phyloP scores from a whole-genome alignment of 2,888 invertebrate species.

The Pocota personata region DNA sequence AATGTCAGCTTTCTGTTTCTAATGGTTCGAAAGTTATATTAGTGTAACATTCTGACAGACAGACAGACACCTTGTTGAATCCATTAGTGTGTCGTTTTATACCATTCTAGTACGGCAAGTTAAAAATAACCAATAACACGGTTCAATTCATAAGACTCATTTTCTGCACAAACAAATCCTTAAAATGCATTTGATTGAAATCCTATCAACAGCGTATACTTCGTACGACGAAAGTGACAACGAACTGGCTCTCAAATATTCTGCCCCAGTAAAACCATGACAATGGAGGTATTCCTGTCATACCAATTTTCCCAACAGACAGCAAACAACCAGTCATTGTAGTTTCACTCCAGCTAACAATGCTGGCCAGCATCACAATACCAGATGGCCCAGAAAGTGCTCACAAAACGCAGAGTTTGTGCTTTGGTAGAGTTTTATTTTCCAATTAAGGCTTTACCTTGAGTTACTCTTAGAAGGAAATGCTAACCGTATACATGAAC shows the following conservation, averaged over 20 bases:
- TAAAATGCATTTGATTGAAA: not conserved
- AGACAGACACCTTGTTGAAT: too few relatives aligned
- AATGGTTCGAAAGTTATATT: too few relatives aligned
- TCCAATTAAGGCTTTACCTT: conserved; percentile 21
- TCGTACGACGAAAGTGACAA: not conserved
- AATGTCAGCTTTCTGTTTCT: too few relatives aligned
- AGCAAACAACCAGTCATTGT: not conserved
- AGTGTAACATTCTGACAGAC: too few relatives aligned
- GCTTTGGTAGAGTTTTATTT: not conserved
- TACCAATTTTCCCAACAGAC: not conserved
- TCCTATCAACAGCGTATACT: not conserved
- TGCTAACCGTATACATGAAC: not conserved
- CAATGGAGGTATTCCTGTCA: not conserved
- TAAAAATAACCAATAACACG: too few relatives aligned
- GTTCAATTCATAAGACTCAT: not conserved
- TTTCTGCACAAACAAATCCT: not conserved
- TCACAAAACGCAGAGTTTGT: not conserved
- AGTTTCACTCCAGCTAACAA: not conserved
- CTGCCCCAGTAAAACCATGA: not conserved
- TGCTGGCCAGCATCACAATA: not conserved
- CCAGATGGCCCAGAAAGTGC: conserved; percentile 13
- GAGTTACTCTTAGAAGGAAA: conserved; percentile 12
- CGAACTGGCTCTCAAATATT: not conserved
- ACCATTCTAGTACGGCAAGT: too few relatives aligned
- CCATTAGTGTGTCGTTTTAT: too few relatives aligned